A percentile compares a stretch with the other conserved stretches of the same genome.
These are phyloP conservation scores for Centruroides sculpturatus DNA, from an alignment of 1,140 invertebrate genomes.

Conservation along the genomic window DNA sequence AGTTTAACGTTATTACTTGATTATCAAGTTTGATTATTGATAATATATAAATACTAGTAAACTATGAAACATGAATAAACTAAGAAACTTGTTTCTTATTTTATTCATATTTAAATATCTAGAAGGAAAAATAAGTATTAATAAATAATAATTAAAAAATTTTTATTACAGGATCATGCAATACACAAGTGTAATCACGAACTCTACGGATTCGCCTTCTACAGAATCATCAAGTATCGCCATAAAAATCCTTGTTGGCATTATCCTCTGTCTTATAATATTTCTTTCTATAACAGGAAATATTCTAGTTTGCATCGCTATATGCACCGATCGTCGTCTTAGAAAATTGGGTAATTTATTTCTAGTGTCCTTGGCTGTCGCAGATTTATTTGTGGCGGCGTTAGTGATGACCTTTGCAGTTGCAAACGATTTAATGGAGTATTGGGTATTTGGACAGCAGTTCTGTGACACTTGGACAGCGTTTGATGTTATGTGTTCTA, in stretches of 20 bases:
- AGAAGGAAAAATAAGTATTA: too few relatives aligned
- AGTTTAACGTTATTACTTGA: too few relatives aligned
- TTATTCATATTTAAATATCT: too few relatives aligned
- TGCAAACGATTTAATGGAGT: constrained; percentile 61
- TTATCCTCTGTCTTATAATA: constrained; percentile 73
- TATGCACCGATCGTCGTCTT: constrained; percentile 71
- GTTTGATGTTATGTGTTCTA: constrained; percentile 92
- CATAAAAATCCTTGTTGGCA: constrained; percentile 37
- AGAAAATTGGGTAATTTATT: constrained; percentile 50
- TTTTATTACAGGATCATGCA: too few relatives aligned
- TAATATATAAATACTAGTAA: too few relatives aligned
- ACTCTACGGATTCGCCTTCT: too few relatives aligned
- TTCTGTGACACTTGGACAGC: constrained; percentile 65
- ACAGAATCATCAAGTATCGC: too few relatives aligned
- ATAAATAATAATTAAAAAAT: too few relatives aligned
- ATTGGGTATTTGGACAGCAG: constrained; percentile 74
- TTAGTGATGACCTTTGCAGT: constrained; percentile 58
- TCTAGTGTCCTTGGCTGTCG: constrained; percentile 75
- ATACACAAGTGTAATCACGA: too few relatives aligned
- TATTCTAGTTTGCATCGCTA: constrained; percentile 68
- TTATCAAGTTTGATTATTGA: too few relatives aligned
- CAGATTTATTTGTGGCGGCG: constrained; percentile 57
- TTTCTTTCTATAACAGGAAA: constrained; percentile 83
- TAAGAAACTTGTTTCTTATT: too few relatives aligned
- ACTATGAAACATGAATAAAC: too few relatives aligned